Conservation (phyloP, 1,140 invertebrate genomes). For the Drosophila repletoides region DNA sequence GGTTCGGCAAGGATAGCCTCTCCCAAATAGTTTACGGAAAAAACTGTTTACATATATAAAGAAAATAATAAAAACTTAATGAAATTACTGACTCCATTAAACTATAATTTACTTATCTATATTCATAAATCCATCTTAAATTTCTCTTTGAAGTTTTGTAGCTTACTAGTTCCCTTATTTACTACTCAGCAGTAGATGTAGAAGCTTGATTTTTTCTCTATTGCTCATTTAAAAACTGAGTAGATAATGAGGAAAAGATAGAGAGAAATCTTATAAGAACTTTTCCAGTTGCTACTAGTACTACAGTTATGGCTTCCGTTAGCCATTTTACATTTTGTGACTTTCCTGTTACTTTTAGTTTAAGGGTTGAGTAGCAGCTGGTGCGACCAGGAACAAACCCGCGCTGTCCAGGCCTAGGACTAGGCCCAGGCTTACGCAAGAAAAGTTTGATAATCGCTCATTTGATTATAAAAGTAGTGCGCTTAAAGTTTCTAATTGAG, state of each 20-base stretch:
- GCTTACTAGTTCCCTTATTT: no score
- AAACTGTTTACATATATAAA: no score
- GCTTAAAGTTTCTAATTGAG: conserved; percentile 73
- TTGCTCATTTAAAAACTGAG: conserved; percentile 3
- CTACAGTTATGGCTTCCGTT: neutral
- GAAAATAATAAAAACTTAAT: no score
- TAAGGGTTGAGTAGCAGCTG: conserved; percentile 13
- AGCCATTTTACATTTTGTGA: conserved; percentile 43
- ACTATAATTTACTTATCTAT: no score
- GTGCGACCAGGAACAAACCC: no score
- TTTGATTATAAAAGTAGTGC: conserved; percentile 74
- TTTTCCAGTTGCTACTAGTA: neutral
- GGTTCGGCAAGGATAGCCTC: no score
- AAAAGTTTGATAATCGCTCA: conserved; percentile 72
- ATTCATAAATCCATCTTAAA: no score
- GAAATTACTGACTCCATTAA: no score
- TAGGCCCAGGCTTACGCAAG: neutral
- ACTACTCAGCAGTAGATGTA: no score
- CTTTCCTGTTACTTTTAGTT: conserved; percentile 37
- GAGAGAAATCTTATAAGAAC: conserved; percentile 2
- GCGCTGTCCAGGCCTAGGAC: neutral
- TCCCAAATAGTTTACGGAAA: no score
- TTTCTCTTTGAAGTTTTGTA: no score
- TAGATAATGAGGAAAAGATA: conserved; percentile 27
- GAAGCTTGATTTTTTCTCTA: neutral